Evolutionary conservation across 1,140 invertebrate species (phyloP).

Genomic region (Hypsibius dujardini): DNA sequence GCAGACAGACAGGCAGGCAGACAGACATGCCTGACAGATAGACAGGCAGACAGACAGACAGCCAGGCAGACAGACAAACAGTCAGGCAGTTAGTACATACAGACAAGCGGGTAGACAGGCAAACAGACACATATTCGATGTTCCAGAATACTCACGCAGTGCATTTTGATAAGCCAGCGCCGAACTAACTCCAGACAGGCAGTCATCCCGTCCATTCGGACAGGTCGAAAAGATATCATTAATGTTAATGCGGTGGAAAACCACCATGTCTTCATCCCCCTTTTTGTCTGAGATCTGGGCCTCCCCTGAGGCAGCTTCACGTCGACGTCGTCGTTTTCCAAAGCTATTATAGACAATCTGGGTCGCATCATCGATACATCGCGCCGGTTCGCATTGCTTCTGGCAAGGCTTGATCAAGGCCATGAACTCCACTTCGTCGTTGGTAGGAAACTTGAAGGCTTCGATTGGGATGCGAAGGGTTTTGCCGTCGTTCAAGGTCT

Average conservation of each 20-base stretch:
- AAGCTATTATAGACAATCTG: conserved; percentile 16
- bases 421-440: conserved; percentile 79
- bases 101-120: no score
- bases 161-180: conserved; percentile 9
- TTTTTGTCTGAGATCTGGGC: neutral
- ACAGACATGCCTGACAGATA: no score
- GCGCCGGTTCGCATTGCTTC: conserved; percentile 63
- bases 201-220: no score
- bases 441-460: conserved; percentile 84
- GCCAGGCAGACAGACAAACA: no score
- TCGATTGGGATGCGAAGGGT: conserved; percentile 18
- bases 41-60: no score
- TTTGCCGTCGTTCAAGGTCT: neutral
- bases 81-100: no score
- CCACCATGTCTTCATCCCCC: neutral
- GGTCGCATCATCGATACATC: conserved; percentile 8
- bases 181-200: neutral
- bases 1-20: no score
- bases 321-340: conserved; percentile 1
- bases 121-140: no score
- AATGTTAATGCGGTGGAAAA: neutral
- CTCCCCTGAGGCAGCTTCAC: neutral
- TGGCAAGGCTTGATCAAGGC: conserved; percentile 79
- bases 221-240: no score
- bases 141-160: no score